phyloP scores from a whole-genome alignment of 2,888 invertebrate genomes.

The Magallana nippona region DNA sequence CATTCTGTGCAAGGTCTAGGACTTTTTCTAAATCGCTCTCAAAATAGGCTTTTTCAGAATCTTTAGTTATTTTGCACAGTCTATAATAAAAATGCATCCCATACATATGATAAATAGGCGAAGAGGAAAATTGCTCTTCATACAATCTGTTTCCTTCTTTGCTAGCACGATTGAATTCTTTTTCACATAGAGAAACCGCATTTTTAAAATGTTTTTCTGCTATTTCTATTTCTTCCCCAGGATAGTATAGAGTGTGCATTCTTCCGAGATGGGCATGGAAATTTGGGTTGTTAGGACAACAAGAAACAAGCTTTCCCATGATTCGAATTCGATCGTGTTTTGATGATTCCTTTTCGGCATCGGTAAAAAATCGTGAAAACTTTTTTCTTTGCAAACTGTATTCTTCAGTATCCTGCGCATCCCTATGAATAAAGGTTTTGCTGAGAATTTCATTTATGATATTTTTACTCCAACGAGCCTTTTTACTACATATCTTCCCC shows the following conservation, averaged over 20 bases:
- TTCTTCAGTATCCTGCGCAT: constrained; percentile 54
- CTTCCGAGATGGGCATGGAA: constrained; percentile 62
- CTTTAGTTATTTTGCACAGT: constrained; percentile 46
- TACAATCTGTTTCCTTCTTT: constrained; percentile 41
- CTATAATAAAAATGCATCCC: constrained; percentile 51
- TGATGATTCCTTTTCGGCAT: constrained; percentile 48
- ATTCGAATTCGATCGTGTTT: constrained; percentile 50
- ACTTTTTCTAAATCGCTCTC: constrained; percentile 18
- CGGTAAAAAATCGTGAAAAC: constrained; percentile 51
- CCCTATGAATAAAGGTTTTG: constrained; percentile 58
- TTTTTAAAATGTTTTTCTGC: constrained; percentile 57
- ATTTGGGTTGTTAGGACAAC: constrained; percentile 59
- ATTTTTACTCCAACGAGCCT: constrained; percentile 21
- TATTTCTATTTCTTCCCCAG: constrained; percentile 54
- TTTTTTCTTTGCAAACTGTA: constrained; percentile 49
- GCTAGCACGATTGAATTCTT: background rate
- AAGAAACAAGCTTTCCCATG: constrained; percentile 52
- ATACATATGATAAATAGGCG: constrained; percentile 61
- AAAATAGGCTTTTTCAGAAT: constrained; percentile 37
- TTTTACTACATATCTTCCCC: constrained; percentile 42
- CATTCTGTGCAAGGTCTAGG: constrained; percentile 39
- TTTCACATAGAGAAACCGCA: constrained; percentile 52
- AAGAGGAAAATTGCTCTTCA: constrained; percentile 44
- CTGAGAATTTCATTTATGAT: constrained; percentile 43
- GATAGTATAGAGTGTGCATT: constrained; percentile 56